Conservation (phyloP, 2,888 invertebrate genomes). For the Stenurella melanura region DNA sequence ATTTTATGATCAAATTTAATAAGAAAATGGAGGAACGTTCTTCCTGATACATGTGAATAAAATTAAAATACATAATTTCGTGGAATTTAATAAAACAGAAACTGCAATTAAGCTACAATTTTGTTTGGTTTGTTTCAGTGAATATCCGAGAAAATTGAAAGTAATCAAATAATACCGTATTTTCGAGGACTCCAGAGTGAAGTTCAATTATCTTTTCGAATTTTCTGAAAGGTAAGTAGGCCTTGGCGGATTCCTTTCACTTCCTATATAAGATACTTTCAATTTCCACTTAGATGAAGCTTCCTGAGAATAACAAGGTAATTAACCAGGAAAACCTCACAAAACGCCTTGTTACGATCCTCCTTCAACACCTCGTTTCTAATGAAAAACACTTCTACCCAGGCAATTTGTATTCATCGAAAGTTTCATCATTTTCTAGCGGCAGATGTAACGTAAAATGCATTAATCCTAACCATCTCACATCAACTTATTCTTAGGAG, state of each 20-base stretch:
- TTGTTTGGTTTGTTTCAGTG: neutral
- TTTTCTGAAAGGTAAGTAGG: slow-evolving; percentile 21
- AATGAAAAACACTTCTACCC: slow-evolving; percentile 46
- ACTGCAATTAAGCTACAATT: neutral
- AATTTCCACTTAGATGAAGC: slow-evolving; percentile 22
- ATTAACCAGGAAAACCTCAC: slow-evolving; percentile 39
- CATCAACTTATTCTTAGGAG: slow-evolving; percentile 54
- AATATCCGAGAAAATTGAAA: neutral
- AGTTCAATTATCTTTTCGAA: slow-evolving; percentile 38
- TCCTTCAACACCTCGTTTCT: slow-evolving; percentile 37
- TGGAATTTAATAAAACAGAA: too few relatives aligned
- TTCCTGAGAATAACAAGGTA: slow-evolving; percentile 39
- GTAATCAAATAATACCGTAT: slow-evolving; percentile 25
- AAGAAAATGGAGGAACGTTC: too few relatives aligned
- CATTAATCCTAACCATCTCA: slow-evolving; percentile 59
- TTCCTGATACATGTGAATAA: too few relatives aligned
- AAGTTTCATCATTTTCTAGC: slow-evolving; percentile 59
- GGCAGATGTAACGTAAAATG: slow-evolving; percentile 57
- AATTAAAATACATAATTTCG: too few relatives aligned
- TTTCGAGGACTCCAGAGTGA: slow-evolving; percentile 12
- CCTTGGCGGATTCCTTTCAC: slow-evolving; percentile 21
- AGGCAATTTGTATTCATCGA: slow-evolving; percentile 60
- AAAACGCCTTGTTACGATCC: slow-evolving; percentile 39
- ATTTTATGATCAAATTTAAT: too few relatives aligned
- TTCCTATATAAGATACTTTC: slow-evolving; percentile 21